Evolutionary conservation across 1,140 invertebrate genomes (phyloP), one percentile per base, ranked within the genome.

Genomic region (Oryzaephilus surinamensis): DNA sequence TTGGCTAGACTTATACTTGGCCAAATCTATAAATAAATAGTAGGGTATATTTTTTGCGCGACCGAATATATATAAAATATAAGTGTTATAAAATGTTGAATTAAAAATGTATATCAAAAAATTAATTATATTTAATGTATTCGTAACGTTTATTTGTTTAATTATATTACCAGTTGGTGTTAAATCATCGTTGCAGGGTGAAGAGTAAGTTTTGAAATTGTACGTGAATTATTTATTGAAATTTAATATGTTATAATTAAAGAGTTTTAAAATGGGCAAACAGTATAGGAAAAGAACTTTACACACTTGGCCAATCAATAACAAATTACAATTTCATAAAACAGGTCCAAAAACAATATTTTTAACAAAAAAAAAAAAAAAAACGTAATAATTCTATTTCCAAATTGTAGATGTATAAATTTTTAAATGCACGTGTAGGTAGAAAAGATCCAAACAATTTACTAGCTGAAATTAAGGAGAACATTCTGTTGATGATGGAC

Each of bases 401-500:
- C 14, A 24, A 24, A 28, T 70, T 68, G 41, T 58, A 84, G 79
- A 76, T 74, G 64, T 87, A 87, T 57, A 79, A 73, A 63, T 67
- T 69, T 50, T 72, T 77, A 54, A 83, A 84, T 62, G 79, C 79
- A 0, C 69, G 72, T 46, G 80, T 88, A 11, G 73, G 76, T 52
- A 65, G 74, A 24, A 84, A 85, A 56, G 76, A 86, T 62, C 81
- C 83, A 12, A 72, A 74, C 30, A 70, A 73, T 42, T 70, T 90
- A 41, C 71, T 90, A 36, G 70, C 72, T 31, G 76, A 77, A 17
- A 84, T 87, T 26, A 73, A 80, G 14, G 69, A 73, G 26, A 84
- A 80, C 42, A 77, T 89, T 21, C 74, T 76, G 30, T 72, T 72
- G 10, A 84, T 88, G 81, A 65, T 89, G 32, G 73, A 78, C 23